These are phyloP conservation scores for Manduca sexta DNA, from an alignment of 1,140 invertebrate genomes.

Conservation along the genomic window DNA sequence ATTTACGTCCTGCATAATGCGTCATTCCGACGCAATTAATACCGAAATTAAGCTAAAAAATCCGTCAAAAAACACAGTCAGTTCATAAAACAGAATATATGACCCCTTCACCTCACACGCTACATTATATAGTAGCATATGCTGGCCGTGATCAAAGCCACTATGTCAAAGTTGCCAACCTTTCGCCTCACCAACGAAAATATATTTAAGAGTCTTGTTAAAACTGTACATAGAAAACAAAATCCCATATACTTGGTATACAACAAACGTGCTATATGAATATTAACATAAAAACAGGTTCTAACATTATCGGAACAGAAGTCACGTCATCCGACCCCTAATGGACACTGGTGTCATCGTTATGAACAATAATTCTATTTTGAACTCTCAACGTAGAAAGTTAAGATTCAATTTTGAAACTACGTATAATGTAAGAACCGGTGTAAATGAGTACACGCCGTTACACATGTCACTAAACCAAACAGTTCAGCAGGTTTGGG, in stretches of 20 bases:
- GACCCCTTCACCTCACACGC: too few species aligned
- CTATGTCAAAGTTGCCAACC: too few species aligned
- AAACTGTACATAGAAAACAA: too few species aligned
- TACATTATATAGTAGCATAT: too few species aligned
- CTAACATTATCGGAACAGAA: slow-evolving; percentile 36
- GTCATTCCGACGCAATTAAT: too few species aligned
- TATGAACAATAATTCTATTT: slow-evolving; percentile 11
- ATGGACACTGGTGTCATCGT: slow-evolving; percentile 27
- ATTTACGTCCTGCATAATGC: too few species aligned
- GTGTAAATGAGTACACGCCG: slow-evolving; percentile 50
- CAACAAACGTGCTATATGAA: not conserved
- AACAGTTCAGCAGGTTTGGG: slow-evolving; percentile 29
- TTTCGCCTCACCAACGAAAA: too few species aligned
- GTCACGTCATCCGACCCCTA: slow-evolving; percentile 48
- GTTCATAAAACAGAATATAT: too few species aligned
- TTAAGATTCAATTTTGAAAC: slow-evolving; percentile 20
- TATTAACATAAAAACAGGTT: slow-evolving; percentile 30
- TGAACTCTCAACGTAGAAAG: slow-evolving; percentile 8
- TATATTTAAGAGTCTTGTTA: too few species aligned
- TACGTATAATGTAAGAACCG: slow-evolving; percentile 17
- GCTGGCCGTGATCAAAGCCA: too few species aligned
- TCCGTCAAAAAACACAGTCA: too few species aligned
- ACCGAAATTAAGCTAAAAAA: too few species aligned
- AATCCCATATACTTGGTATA: not conserved
- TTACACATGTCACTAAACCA: slow-evolving; percentile 48